Base-by-base conservation (phyloP, 2,797 vertebrate genomes). In the Syngnathus acus region DNA sequence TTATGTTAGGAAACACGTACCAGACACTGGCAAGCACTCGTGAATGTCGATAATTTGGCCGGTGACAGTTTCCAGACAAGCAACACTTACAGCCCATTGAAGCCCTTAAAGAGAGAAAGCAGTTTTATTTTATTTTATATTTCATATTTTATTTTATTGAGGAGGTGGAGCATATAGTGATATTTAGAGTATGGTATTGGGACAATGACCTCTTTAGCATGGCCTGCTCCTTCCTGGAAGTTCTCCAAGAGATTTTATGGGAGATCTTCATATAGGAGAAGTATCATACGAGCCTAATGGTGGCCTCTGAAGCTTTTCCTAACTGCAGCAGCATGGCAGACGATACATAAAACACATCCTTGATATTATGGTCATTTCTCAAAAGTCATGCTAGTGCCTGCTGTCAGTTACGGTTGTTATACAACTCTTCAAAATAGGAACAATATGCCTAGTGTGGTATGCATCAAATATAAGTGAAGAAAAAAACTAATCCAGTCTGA, bases 261-360 rank as follows among this genome's bases (percentile, higher is more conserved):
- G 60, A 78, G 53, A 68, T 70, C 83, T 39, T 65, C 63, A 65
- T 16, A 79, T 74, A 71, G 68, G 45, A 69, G 65, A 69, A 62
- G 37, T 3, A 37, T 14, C 4, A 6, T 62, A 48, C 43, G 17
- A 48, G 84, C 47, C 71, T 76, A 60, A 68, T 58, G n/a, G 61
- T n/a, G 7, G 55, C 47, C 86, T 88, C 93, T 74, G 90, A 94
- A 66, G 92, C 92, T 84, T 95, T 92, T 1, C 94, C 94, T 66
- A 95, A 72, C 64, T 93, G 87, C 57, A 93, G 90, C 84, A 93
- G 74, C 6, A 94, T 95, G 70, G 94, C 88, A 50, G 88, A 90
- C 71, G 37, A 16, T 16, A 9, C 21, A 6, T 57, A 37, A 6
- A 11, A 19, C 37, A 37, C 55, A 58, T 58, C 38, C 19, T 40